Conservation (phyloP, 2,888 invertebrate genomes). For the Atherix ibis region DNA sequence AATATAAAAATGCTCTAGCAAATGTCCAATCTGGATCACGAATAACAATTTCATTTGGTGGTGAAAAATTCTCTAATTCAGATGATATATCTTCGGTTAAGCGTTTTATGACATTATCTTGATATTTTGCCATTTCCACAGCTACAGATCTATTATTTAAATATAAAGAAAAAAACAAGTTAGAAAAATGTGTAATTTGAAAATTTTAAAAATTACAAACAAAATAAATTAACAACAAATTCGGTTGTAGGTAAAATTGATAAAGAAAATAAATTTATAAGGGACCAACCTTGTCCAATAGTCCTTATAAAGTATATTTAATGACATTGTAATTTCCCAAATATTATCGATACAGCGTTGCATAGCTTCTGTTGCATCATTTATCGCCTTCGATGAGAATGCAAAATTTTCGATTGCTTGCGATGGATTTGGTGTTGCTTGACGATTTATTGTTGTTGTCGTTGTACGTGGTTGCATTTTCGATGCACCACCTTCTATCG, state of each 20-base stretch:
- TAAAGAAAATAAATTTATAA: too few relatives aligned
- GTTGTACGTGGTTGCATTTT: slow-evolving; percentile 37
- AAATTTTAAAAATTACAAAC: not conserved
- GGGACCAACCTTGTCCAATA: slow-evolving; percentile 83
- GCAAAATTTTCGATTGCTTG: slow-evolving; percentile 24
- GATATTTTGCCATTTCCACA: slow-evolving; percentile 46
- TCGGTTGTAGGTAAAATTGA: too few relatives aligned
- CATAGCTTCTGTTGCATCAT: slow-evolving; percentile 39
- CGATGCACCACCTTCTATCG: slow-evolving; percentile 53
- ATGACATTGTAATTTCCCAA: slow-evolving; percentile 76
- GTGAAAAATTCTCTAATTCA: slow-evolving; percentile 29
- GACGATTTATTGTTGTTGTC: slow-evolving; percentile 35
- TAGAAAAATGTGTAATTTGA: not conserved
- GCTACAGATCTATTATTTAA: slow-evolving; percentile 33
- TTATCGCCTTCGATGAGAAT: slow-evolving; percentile 24
- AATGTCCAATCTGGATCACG: slow-evolving; percentile 71
- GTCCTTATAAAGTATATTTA: slow-evolving; percentile 76
- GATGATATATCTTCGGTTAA: slow-evolving; percentile 62
- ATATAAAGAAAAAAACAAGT: too few relatives aligned
- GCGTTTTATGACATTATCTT: slow-evolving; percentile 65
- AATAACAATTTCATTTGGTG: slow-evolving; percentile 31
- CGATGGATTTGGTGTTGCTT: slow-evolving; percentile 18
- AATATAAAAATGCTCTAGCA: slow-evolving; percentile 84
- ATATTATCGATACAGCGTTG: slow-evolving; percentile 69
- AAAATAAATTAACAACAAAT: slow-evolving; percentile 29